Percentiles rank a stretch among this genome's conserved stretches.
These are phyloP conservation scores for Acanthochromis polyacanthus DNA, from an alignment of 2,113 vertebrate species.

Conservation along the genomic window DNA sequence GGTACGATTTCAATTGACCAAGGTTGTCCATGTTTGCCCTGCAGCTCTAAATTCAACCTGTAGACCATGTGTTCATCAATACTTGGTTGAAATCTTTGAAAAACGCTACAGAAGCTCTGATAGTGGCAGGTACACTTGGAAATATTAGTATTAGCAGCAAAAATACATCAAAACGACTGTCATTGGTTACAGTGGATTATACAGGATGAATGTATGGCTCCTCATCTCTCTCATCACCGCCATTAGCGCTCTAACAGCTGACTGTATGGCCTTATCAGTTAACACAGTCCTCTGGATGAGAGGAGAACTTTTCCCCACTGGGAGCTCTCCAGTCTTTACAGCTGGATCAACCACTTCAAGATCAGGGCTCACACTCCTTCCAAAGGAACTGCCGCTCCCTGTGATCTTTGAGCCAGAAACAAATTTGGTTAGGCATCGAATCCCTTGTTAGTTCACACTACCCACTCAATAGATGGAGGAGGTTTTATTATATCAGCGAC, in stretches of 20 bases:
- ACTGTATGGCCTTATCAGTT: constrained; percentile 46
- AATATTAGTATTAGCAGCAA: not conserved
- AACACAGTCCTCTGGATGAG: constrained; percentile 16
- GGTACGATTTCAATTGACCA: too few species aligned
- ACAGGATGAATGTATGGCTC: not conserved
- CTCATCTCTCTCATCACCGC: constrained; percentile 16
- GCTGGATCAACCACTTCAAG: constrained; percentile 42
- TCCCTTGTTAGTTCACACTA: constrained; percentile 46
- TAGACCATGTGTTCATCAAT: too few species aligned
- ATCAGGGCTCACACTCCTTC: constrained; percentile 18
- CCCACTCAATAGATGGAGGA: constrained; percentile 43
- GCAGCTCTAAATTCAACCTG: too few species aligned
- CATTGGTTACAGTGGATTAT: not conserved
- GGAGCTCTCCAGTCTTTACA: constrained; percentile 39
- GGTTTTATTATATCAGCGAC: constrained; percentile 58
- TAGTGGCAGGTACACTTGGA: not conserved
- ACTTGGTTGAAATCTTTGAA: not conserved
- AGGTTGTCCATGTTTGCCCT: too few species aligned
- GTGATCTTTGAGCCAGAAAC: constrained; percentile 71
- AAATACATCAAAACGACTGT: constrained; percentile 3
- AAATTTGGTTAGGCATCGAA: constrained; percentile 41
- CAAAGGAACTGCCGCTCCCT: constrained; percentile 41
- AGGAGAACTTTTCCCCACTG: constrained; percentile 22
- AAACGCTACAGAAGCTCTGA: not conserved
- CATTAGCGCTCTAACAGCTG: constrained; percentile 40